Percentiles rank a stretch among this genome's conserved stretches.
Conservation (phyloP, 1,140 invertebrate genomes). For the Pararge aegeria region DNA sequence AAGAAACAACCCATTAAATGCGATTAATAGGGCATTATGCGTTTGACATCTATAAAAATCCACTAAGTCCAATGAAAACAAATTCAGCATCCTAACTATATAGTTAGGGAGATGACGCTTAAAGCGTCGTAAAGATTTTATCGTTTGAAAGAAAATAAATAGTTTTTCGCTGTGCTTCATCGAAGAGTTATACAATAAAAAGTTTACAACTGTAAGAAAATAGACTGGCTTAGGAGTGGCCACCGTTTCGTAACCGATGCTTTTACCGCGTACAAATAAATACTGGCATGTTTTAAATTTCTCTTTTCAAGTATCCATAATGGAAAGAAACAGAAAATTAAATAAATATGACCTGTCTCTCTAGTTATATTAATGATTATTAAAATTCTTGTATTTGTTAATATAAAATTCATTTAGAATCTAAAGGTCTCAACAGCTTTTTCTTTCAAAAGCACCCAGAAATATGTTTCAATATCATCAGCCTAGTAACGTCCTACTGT, state of each 20-base stretch:
- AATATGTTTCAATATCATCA: too few species aligned
- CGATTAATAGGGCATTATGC: conserved; percentile 38
- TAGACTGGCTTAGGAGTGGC: conserved; percentile 38
- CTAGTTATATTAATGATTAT: too few species aligned
- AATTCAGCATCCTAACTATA: conserved; percentile 37
- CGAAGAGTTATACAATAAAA: conserved; percentile 59
- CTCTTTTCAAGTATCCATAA: too few species aligned
- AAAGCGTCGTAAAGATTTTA: conserved; percentile 62
- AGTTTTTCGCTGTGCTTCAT: conserved; percentile 55
- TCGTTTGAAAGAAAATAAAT: conserved; percentile 61
- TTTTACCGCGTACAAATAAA: conserved; percentile 20
- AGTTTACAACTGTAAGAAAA: conserved; percentile 58
- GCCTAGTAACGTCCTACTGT: too few species aligned
- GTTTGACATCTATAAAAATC: conserved; percentile 51
- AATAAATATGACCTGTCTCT: too few species aligned
- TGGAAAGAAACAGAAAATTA: too few species aligned
- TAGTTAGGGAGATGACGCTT: conserved; percentile 46
- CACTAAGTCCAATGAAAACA: conserved; percentile 44
- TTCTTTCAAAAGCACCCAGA: too few species aligned
- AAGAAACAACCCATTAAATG: conserved; percentile 47
- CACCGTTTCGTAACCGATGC: conserved; percentile 19
- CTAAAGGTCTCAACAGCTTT: too few species aligned
- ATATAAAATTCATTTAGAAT: too few species aligned
- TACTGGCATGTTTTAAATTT: background rate
- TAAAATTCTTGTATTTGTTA: too few species aligned